phyloP scores from a whole-genome alignment of 2,888 invertebrate species.

The Habrosyne pyritoides region DNA sequence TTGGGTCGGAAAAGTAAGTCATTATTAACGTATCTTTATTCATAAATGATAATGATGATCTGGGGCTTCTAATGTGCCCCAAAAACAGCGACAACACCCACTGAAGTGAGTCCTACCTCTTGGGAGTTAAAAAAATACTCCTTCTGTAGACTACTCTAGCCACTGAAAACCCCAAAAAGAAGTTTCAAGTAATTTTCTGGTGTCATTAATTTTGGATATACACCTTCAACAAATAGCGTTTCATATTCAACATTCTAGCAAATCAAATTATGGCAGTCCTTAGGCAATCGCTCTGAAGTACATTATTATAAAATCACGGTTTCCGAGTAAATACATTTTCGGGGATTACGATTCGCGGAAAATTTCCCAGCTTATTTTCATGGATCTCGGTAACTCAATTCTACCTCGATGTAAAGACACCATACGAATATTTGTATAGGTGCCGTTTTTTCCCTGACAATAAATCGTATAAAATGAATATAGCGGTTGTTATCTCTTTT shows the following conservation, averaged over 20 bases:
- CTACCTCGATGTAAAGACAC: background rate
- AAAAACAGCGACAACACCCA: no score
- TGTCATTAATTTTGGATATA: background rate
- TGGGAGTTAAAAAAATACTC: no score
- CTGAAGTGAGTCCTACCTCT: no score
- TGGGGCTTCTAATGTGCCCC: no score
- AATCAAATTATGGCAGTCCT: background rate
- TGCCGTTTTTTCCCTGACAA: background rate
- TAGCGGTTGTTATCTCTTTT: background rate
- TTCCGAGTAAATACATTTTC: background rate
- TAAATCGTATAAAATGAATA: background rate
- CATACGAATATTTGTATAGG: background rate
- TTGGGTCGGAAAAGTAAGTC: no score
- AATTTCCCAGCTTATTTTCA: background rate
- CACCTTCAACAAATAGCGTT: background rate
- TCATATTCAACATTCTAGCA: background rate
- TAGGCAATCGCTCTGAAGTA: background rate
- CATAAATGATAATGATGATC: no score
- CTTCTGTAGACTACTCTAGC: no score
- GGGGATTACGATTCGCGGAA: background rate
- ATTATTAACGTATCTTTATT: no score
- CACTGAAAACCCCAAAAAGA: background rate
- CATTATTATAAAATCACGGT: conserved; percentile 3
- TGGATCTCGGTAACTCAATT: background rate
- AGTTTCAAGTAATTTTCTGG: background rate